phyloP scores from a whole-genome alignment of 2,797 vertebrate genomes.

The Peromyscus eremicus region DNA sequence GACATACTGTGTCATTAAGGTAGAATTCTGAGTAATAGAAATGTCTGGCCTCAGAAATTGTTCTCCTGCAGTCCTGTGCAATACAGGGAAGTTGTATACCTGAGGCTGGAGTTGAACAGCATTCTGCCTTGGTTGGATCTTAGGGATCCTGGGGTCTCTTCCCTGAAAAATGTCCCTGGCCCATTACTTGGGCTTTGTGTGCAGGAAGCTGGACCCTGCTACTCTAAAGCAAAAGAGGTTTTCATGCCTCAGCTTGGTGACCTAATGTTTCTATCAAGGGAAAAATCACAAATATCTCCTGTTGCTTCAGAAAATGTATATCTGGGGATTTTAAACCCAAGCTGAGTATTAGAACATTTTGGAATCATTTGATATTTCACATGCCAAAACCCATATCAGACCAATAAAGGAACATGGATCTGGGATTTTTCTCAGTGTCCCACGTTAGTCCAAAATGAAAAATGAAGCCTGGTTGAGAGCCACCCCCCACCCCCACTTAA shows the following conservation, averaged over 20 bases:
- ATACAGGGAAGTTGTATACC: background rate
- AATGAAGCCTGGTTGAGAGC: background rate
- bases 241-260: background rate
- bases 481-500: background rate
- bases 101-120: background rate
- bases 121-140: too few species aligned
- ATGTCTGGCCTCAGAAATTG: rapidly evolving
- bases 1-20: background rate
- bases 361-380: background rate
- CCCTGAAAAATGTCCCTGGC: background rate
- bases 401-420: background rate
- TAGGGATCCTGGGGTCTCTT: background rate
- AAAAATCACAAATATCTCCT: background rate
- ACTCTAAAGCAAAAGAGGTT: background rate
- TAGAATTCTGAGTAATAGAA: background rate
- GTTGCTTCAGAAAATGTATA: too few species aligned
- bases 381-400: background rate
- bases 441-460: background rate
- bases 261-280: background rate
- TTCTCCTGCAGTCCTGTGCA: background rate
- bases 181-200: background rate
- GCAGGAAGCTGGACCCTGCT: rapidly evolving
- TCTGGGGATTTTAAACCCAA: background rate
- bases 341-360: background rate
- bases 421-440: background rate